A percentile compares a stretch with the other conserved stretches of the same genome.
phyloP scores from a whole-genome alignment of 2,888 invertebrate genomes.

The Diaperis boleti region DNA sequence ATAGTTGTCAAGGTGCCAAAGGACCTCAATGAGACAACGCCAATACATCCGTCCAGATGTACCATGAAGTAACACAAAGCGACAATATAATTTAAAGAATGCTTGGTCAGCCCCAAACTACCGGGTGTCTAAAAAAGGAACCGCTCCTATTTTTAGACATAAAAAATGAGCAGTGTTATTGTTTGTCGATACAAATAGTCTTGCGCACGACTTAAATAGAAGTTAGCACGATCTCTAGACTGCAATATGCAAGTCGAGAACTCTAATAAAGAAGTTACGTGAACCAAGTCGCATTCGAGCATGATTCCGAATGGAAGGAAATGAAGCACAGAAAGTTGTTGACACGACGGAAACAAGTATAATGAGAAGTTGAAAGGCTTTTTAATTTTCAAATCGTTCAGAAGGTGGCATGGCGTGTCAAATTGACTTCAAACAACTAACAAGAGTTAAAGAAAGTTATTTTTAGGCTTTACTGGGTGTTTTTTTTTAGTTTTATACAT shows the following conservation, averaged over 20 bases:
- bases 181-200: conserved; percentile 31
- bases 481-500: no score
- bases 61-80: background rate
- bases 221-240: background rate
- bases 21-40: conserved; percentile 48
- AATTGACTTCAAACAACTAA: background rate
- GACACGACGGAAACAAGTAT: background rate
- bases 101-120: conserved; percentile 48
- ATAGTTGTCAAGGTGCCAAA: conserved; percentile 51
- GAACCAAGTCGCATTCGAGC: background rate
- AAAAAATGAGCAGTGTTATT: conserved; percentile 33
- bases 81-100: conserved; percentile 23
- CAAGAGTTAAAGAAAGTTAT: background rate
- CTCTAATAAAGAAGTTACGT: no score
- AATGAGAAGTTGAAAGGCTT: background rate
- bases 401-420: background rate
- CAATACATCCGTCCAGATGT: conserved; percentile 37
- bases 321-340: background rate
- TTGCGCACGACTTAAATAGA: conserved; percentile 15
- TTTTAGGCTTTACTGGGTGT: background rate
- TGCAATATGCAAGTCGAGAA: no score
- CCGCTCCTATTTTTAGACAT: conserved; percentile 42
- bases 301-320: background rate
- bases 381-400: background rate
- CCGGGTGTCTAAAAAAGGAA: conserved; percentile 52